A percentile compares a stretch with the other conserved stretches of the same genome.
Evolutionary conservation across 2,797 vertebrate species (phyloP).

Genomic region (Denticeps clupeoides): DNA sequence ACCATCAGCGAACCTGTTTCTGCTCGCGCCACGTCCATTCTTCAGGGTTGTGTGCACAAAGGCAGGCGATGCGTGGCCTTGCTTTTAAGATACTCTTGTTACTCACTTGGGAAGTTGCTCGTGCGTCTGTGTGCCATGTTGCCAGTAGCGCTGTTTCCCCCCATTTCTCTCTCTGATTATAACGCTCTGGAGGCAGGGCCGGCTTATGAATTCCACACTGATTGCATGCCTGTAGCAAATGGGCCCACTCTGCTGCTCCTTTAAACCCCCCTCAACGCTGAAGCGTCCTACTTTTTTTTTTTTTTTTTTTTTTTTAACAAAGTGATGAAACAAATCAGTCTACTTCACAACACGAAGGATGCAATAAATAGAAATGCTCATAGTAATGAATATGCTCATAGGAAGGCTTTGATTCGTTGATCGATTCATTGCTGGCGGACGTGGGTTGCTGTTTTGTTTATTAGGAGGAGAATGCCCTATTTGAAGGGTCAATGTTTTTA

Average conservation of each 20-base stretch:
- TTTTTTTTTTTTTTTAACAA: too few relatives aligned
- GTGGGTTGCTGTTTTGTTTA: slow-evolving; percentile 12
- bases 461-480: too few relatives aligned
- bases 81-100: slow-evolving; percentile 38
- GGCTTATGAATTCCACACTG: slow-evolving; percentile 55
- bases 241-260: slow-evolving; percentile 38
- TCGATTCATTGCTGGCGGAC: background rate
- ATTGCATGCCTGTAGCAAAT: slow-evolving; percentile 59
- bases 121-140: slow-evolving; percentile 29
- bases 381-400: background rate
- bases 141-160: slow-evolving; percentile 47
- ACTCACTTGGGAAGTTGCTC: slow-evolving; percentile 41
- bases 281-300: slow-evolving; percentile 48
- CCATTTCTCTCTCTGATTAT: slow-evolving; percentile 50
- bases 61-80: slow-evolving; percentile 42
- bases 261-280: slow-evolving; percentile 13
- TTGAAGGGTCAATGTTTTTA: too few relatives aligned
- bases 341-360: slow-evolving; percentile 7
- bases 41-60: slow-evolving; percentile 25
- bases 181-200: slow-evolving; percentile 45
- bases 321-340: slow-evolving; percentile 38
- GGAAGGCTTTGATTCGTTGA: slow-evolving; percentile 7
- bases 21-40: background rate
- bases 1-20: slow-evolving; percentile 10
- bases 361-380: background rate